phyloP scores from a whole-genome alignment of 2,113 vertebrate species.

The Diadophis punctatus region DNA sequence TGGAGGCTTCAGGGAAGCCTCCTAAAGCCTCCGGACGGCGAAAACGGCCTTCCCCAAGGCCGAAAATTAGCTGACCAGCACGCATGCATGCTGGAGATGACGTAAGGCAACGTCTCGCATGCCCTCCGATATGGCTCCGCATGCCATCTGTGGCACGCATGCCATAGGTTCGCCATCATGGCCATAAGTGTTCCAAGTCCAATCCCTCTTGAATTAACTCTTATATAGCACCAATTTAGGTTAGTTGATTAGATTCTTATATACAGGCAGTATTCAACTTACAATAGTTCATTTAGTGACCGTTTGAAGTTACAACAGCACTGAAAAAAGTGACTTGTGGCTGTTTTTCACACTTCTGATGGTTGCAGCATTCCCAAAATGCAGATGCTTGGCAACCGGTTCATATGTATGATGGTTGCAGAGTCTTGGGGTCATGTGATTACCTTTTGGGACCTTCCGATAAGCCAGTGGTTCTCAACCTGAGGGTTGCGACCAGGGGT shows the following conservation, averaged over 20 bases:
- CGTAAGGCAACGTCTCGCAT: too few species aligned
- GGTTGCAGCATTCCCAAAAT: not conserved
- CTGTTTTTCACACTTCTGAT: not conserved
- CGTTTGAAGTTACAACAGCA: not conserved
- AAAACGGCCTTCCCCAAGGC: too few species aligned
- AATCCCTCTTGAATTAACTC: not conserved
- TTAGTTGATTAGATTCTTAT: not conserved
- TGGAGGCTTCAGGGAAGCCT: too few species aligned
- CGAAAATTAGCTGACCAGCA: too few species aligned
- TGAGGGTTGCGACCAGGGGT: too few species aligned
- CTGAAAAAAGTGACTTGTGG: not conserved
- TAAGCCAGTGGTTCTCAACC: too few species aligned
- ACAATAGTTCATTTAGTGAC: not conserved
- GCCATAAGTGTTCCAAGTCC: too few species aligned
- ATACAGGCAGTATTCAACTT: not conserved
- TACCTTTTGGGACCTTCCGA: not conserved
- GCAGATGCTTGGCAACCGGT: not conserved
- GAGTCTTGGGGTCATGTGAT: not conserved
- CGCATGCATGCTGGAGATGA: too few species aligned
- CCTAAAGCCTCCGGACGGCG: too few species aligned
- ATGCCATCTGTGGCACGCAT: too few species aligned
- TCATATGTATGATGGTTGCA: not conserved
- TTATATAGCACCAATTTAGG: not conserved
- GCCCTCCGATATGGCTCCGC: too few species aligned
- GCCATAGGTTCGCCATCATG: too few species aligned